These are phyloP conservation scores for Apantesis nais DNA, from an alignment of 2,888 invertebrate genomes.

Conservation along the genomic window DNA sequence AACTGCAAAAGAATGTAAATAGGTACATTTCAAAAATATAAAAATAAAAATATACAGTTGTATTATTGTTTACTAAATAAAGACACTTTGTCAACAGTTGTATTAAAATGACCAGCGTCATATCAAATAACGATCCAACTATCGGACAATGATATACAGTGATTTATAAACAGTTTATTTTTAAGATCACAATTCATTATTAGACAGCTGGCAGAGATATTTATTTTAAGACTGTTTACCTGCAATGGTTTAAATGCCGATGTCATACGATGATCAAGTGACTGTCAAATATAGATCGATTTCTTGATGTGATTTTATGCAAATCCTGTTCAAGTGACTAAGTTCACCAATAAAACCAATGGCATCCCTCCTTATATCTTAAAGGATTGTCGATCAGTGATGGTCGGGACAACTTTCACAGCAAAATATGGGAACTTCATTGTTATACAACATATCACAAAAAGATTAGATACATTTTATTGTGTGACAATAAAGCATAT, in stretches of 20 bases:
- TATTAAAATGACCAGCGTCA: not conserved
- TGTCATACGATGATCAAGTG: constrained; percentile 39
- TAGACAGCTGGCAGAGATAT: constrained; percentile 21
- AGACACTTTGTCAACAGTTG: not conserved
- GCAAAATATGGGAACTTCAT: no score
- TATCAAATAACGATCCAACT: not conserved
- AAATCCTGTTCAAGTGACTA: not conserved
- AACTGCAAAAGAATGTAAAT: no score
- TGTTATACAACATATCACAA: no score
- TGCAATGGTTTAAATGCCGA: constrained; percentile 34
- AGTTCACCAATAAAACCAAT: not conserved
- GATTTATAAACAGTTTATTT: constrained; percentile 21
- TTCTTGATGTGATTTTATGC: not conserved
- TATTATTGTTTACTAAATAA: not conserved
- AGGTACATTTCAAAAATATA: no score
- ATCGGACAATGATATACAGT: constrained; percentile 2
- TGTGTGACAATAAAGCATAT: no score
- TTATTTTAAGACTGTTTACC: constrained; percentile 35
- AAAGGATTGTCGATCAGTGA: no score
- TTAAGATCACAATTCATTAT: constrained; percentile 25
- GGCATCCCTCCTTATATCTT: no score
- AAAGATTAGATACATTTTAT: no score
- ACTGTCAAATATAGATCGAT: constrained; percentile 32
- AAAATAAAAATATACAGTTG: not conserved
- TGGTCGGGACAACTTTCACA: no score